Evolutionary conservation across 1,140 invertebrate species (phyloP).

Genomic region (Mya arenaria): DNA sequence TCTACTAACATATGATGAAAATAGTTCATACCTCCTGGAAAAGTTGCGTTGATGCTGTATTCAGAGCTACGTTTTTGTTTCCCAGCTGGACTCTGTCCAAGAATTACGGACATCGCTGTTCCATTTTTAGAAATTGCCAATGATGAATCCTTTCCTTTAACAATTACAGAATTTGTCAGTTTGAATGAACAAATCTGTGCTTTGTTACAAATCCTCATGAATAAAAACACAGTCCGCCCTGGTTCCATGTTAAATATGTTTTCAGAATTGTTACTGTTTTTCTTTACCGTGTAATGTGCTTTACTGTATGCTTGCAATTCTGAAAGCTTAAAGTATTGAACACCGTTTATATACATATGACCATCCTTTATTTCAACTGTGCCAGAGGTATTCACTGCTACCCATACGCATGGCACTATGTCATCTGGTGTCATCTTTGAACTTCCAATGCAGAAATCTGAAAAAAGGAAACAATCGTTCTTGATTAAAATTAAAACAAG

Average conservation of each 20-base stretch:
- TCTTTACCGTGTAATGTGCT: background rate
- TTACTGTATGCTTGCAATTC: conserved; percentile 7
- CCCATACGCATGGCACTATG: conserved; percentile 45
- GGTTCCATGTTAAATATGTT: conserved; percentile 44
- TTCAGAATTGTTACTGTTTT: background rate
- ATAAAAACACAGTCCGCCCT: conserved; percentile 38
- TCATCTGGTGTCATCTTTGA: conserved; percentile 31
- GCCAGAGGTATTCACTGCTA: conserved; percentile 38
- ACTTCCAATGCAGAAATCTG: conserved; percentile 50
- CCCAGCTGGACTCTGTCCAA: too few relatives aligned
- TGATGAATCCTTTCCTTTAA: background rate
- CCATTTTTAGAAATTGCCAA: background rate
- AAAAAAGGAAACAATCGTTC: too few relatives aligned
- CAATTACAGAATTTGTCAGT: conserved; percentile 13
- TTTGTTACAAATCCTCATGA: conserved; percentile 38
- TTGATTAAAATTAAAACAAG: too few relatives aligned
- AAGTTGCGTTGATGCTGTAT: too few relatives aligned
- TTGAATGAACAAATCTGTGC: conserved; percentile 30
- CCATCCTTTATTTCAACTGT: conserved; percentile 43
- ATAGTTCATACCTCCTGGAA: too few relatives aligned
- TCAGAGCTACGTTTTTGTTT: too few relatives aligned
- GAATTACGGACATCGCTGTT: too few relatives aligned
- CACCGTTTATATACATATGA: conserved; percentile 6
- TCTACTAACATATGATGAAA: too few relatives aligned
- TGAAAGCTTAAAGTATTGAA: background rate